These are phyloP conservation scores for Helicoverpa armigera DNA, from an alignment of 1,140 invertebrate genomes.

Conservation along the genomic window DNA sequence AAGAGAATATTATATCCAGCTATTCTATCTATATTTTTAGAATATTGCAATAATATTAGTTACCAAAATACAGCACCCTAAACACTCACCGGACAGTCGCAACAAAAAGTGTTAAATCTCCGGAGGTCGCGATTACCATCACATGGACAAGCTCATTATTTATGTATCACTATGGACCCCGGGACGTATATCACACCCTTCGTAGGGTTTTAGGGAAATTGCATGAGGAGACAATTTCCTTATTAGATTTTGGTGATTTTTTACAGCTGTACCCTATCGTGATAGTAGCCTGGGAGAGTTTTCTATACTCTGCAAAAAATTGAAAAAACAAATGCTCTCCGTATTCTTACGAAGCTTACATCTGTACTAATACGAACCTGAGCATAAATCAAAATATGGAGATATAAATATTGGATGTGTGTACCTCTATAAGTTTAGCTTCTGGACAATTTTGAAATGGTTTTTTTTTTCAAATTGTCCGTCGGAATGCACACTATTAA, in stretches of 20 bases:
- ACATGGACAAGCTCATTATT: slow-evolving; percentile 64
- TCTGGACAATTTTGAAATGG: no score
- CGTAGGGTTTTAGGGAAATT: slow-evolving; percentile 46
- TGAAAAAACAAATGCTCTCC: no score
- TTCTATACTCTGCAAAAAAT: neutral
- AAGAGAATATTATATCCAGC: no score
- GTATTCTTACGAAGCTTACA: no score
- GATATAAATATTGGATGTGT: no score
- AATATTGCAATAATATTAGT: neutral
- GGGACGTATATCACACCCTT: slow-evolving; percentile 43
- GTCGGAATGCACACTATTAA: no score
- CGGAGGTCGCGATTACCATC: slow-evolving; percentile 60
- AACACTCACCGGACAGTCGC: slow-evolving; percentile 46
- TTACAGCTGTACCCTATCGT: neutral
- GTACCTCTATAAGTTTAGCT: no score
- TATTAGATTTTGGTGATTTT: slow-evolving; percentile 34
- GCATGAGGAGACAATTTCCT: slow-evolving; percentile 25
- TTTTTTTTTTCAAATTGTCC: no score
- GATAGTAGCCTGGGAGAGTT: neutral
- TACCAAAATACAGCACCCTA: slow-evolving; percentile 33
- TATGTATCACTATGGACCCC: slow-evolving; percentile 59
- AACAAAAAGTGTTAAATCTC: slow-evolving; percentile 71
- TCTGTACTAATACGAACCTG: no score
- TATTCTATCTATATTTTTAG: no score
- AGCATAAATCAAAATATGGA: neutral